Evolutionary conservation across 2,888 invertebrate genomes (phyloP), one percentile per base, ranked within the genome.

Genomic region (Mesorhabditis spiculigera): DNA sequence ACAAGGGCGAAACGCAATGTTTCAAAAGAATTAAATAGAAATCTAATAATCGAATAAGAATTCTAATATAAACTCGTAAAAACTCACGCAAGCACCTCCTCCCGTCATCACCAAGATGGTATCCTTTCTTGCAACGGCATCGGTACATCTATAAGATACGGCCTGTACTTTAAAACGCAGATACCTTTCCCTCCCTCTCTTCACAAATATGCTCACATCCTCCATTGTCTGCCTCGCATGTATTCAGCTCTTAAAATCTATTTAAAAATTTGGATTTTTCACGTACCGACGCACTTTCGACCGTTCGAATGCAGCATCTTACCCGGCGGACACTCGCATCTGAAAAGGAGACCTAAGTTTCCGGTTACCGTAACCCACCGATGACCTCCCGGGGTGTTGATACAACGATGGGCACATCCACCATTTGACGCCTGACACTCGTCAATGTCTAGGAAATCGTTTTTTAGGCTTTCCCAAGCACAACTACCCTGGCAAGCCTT

Each of bases 111-210:
- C 73, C 76, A 8, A 86, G 68, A 43, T 85, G 81, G 79, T 89
- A 92, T 66, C 93, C 93, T n/a, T 90, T 89, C 87, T 90, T 90
- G 85, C 93, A 93, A 73, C 91, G 89, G 86, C 93, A 93, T 75
- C 91, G 90, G 86, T 80, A 78, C 73, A 92, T 50, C 58, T 50
- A n/a, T 28, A 28, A 28, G n/a, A 50, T 50, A 50, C 58, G 8
- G 8, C n/a, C n/a, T 50, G 2, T 50, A 50, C n/a, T 13, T 50
- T 50, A 10, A 50, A 50, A 13, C 58, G 58, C 58, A 2, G n/a
- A 50, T n/a, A 50, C 93, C 67, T 68, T 69, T 44, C 79, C 82
- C 67, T 77, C 71, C 5, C 75, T 66, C 66, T 84, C 82, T 64
- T 84, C 84, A 92, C 83, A 93, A 91, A 78, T 91, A 91, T 69